Percentiles rank a stretch among this genome's conserved stretches.
These are phyloP conservation scores for Psammodynastes pulverulentus DNA, from an alignment of 2,113 vertebrate species.

Conservation along the genomic window DNA sequence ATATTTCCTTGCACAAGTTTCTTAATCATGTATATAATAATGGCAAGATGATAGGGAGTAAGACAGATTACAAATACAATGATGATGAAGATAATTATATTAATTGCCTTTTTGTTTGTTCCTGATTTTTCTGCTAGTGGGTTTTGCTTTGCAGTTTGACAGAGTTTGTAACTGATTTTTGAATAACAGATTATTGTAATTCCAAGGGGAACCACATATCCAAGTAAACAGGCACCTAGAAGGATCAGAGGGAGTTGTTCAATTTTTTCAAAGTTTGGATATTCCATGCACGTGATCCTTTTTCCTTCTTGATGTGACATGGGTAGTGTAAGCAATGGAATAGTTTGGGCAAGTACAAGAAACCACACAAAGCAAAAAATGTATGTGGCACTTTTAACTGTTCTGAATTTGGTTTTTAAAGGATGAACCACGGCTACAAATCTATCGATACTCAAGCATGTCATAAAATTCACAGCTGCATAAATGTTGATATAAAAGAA, in stretches of 20 bases:
- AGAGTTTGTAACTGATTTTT: conserved; percentile 86
- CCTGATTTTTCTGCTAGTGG: conserved; percentile 87
- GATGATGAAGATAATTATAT: conserved; percentile 91
- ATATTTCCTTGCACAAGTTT: conserved; percentile 76
- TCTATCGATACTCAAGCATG: conserved; percentile 90
- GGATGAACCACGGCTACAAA: conserved; percentile 92
- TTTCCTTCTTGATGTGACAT: conserved; percentile 73
- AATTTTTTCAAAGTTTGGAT: conserved; percentile 87
- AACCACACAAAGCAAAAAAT: conserved; percentile 85
- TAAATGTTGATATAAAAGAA: conserved; percentile 96
- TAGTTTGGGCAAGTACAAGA: conserved; percentile 86
- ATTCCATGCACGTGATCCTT: conserved; percentile 91
- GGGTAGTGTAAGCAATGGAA: conserved; percentile 78
- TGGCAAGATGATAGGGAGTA: conserved; percentile 88
- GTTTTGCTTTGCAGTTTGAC: conserved; percentile 81
- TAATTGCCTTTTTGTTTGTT: conserved; percentile 89
- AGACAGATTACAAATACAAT: conserved; percentile 89
- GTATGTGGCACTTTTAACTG: conserved; percentile 78
- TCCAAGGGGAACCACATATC: conserved; percentile 80
- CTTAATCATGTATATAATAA: conserved; percentile 92
- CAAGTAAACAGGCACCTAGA: conserved; percentile 85
- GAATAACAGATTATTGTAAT: conserved; percentile 89
- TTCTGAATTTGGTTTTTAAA: conserved; percentile 78
- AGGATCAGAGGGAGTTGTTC: conserved; percentile 78
- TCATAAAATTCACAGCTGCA: conserved; percentile 95